A percentile compares a stretch with the other conserved stretches of the same genome.
Evolutionary conservation across 2,888 invertebrate species (phyloP).

Genomic region (Meandrusa payeni): DNA sequence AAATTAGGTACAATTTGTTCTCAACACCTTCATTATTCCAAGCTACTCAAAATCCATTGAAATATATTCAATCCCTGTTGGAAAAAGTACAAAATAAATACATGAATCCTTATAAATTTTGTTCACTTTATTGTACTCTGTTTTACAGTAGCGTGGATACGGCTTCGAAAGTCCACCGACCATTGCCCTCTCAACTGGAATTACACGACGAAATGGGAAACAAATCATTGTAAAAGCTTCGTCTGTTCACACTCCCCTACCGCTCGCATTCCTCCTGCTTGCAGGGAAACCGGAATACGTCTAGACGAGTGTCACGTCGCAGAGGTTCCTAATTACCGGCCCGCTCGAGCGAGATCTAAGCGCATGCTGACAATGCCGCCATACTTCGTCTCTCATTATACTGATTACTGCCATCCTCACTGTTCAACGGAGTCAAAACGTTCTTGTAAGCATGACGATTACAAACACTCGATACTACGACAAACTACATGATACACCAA

Average conservation of each 20-base stretch:
- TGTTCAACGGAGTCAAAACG: not conserved
- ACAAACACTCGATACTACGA: too few species aligned
- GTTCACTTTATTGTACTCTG: not conserved
- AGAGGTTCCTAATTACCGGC: constrained; percentile 44
- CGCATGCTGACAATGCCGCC: constrained; percentile 21
- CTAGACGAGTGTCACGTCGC: constrained; percentile 48
- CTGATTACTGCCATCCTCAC: constrained; percentile 14
- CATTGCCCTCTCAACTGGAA: not conserved
- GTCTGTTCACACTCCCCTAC: constrained; percentile 25
- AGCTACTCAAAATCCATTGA: too few species aligned
- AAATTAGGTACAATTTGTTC: too few species aligned
- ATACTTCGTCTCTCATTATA: constrained; percentile 13
- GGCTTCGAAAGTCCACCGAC: constrained; percentile 4
- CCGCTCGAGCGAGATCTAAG: constrained; percentile 1
- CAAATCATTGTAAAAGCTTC: constrained; percentile 29
- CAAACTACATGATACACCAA: too few species aligned
- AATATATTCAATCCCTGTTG: too few species aligned
- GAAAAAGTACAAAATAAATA: too few species aligned
- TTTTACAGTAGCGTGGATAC: not conserved
- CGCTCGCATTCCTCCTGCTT: constrained; percentile 34
- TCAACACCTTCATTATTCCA: too few species aligned
- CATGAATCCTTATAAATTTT: constrained; percentile 13
- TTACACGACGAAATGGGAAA: constrained; percentile 1
- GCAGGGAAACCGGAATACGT: constrained; percentile 48
- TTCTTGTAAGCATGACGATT: too few species aligned